Conservation (phyloP, 2,113 vertebrate genomes). For the Clarias batrachus region DNA sequence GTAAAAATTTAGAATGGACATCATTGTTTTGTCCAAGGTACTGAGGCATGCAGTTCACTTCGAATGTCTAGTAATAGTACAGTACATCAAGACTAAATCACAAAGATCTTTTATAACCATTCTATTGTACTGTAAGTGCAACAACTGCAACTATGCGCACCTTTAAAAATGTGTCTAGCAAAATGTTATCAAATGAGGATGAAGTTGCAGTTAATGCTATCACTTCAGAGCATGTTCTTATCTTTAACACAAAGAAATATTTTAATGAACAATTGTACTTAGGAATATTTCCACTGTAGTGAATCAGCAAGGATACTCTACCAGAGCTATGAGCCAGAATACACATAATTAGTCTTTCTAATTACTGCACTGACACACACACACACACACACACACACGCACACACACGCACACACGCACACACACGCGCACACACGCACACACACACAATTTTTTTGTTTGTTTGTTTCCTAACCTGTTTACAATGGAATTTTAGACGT, state of each 20-base stretch:
- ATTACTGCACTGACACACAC: too few relatives aligned
- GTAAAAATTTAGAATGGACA: background rate
- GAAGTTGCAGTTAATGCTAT: background rate
- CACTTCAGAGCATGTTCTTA: background rate
- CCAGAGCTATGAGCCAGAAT: background rate
- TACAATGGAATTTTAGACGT: background rate
- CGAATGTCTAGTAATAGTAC: background rate
- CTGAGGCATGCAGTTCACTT: background rate
- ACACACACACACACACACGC: too few relatives aligned
- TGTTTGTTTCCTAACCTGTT: background rate
- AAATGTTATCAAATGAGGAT: background rate
- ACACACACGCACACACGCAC: too few relatives aligned
- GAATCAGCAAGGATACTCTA: background rate
- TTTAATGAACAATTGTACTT: background rate
- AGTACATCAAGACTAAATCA: background rate
- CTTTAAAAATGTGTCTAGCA: background rate
- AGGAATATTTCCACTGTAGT: background rate
- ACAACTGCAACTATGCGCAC: background rate
- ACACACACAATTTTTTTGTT: too few relatives aligned
- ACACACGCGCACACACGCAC: too few relatives aligned
- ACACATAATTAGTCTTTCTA: background rate
- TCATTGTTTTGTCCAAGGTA: background rate
- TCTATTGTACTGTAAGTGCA: too few relatives aligned
- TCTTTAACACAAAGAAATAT: background rate
- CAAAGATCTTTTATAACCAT: background rate